Conservation (phyloP, 2,888 invertebrate species). For the Drosophila melanocephala region DNA sequence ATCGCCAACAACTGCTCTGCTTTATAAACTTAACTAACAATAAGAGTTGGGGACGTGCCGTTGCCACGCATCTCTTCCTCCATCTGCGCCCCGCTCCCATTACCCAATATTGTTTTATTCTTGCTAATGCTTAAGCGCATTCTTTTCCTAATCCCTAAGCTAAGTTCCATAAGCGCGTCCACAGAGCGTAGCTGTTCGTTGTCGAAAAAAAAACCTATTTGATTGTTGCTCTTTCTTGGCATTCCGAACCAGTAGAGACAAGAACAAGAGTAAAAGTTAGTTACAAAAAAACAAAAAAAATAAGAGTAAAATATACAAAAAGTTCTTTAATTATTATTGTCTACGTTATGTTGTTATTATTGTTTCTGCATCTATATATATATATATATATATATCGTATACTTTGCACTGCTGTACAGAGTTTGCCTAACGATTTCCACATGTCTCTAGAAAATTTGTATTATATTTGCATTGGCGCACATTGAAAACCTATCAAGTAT, state of each 20-base stretch:
- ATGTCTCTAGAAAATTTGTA: constrained; percentile 55
- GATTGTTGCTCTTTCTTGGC: constrained; percentile 66
- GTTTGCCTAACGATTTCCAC: constrained; percentile 57
- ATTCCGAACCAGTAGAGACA: constrained; percentile 60
- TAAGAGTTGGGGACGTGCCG: constrained; percentile 57
- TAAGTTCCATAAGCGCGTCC: constrained; percentile 50
- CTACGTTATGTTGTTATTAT: constrained; percentile 70
- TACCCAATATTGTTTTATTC: constrained; percentile 60
- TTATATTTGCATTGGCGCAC: constrained; percentile 64
- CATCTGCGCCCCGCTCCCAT: constrained; percentile 31
- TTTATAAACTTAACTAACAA: constrained; percentile 63
- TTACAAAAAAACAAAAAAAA: constrained; percentile 16
- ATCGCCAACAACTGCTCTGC: constrained; percentile 51
- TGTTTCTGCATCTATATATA: constrained; percentile 32
- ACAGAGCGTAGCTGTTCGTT: constrained; percentile 13
- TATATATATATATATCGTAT: constrained; percentile 30
- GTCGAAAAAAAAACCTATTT: constrained; percentile 33
- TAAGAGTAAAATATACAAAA: constrained; percentile 31
- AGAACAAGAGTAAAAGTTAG: constrained; percentile 37
- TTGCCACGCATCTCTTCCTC: constrained; percentile 19
- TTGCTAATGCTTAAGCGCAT: constrained; percentile 69
- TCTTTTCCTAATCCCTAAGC: constrained; percentile 55
- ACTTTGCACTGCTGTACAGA: constrained; percentile 69
- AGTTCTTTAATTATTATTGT: constrained; percentile 50
- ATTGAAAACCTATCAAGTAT: constrained; percentile 72